phyloP scores from a whole-genome alignment of 2,888 invertebrate genomes.

The Anarsia innoxiella region DNA sequence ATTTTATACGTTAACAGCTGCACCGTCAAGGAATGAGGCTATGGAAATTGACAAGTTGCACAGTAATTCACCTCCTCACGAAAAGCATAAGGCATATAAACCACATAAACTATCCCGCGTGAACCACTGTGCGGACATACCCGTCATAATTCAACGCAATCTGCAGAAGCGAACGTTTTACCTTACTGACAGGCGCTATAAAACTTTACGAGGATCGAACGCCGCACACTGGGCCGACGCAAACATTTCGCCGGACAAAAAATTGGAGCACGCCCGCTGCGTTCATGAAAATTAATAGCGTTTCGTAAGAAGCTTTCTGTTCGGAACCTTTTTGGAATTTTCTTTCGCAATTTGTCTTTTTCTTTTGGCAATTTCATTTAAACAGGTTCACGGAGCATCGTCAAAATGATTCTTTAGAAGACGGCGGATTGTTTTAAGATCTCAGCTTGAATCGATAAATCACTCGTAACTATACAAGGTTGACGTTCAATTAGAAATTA shows the following conservation, averaged over 20 bases:
- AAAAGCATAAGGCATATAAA: slow-evolving; percentile 1
- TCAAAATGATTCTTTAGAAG: not conserved
- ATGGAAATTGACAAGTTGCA: not conserved
- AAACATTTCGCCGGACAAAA: slow-evolving; percentile 31
- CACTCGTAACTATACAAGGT: slow-evolving; percentile 2
- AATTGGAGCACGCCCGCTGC: slow-evolving; percentile 45
- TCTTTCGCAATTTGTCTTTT: slow-evolving; percentile 41
- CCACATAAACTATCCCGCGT: slow-evolving; percentile 10
- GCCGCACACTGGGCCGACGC: slow-evolving; percentile 26
- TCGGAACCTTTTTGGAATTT: slow-evolving; percentile 33
- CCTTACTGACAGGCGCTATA: slow-evolving; percentile 37
- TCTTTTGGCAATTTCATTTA: slow-evolving; percentile 22
- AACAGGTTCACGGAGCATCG: slow-evolving; percentile 9
- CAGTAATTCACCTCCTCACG: slow-evolving; percentile 6
- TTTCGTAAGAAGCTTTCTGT: slow-evolving; percentile 38
- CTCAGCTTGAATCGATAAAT: slow-evolving; percentile 2
- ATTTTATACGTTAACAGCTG: too few relatives aligned
- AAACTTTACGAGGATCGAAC: slow-evolving; percentile 48
- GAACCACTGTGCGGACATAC: slow-evolving; percentile 25
- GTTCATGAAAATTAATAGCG: slow-evolving; percentile 58
- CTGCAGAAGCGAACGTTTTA: slow-evolving; percentile 25
- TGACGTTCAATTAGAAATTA: slow-evolving; percentile 11
- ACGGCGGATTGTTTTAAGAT: slow-evolving; percentile 10
- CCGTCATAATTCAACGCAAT: slow-evolving; percentile 29
- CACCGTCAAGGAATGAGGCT: too few relatives aligned